Conservation (phyloP, 2,113 vertebrate genomes). For the Ameiurus melas region DNA sequence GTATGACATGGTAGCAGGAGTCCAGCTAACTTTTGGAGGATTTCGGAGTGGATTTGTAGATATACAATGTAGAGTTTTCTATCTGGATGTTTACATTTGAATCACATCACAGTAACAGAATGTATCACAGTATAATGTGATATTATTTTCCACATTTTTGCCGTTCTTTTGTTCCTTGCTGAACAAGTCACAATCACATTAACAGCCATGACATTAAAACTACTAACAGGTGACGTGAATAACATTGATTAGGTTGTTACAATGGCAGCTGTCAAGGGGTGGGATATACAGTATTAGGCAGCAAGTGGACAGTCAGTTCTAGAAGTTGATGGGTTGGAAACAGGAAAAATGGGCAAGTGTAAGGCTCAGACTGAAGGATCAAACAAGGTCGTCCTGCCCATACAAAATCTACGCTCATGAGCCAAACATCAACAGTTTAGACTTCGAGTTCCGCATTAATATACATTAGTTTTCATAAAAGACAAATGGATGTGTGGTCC, state of each 20-base stretch:
- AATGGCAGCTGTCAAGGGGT: too few species aligned
- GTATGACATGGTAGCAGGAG: not conserved
- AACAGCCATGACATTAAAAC: too few species aligned
- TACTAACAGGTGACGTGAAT: too few species aligned
- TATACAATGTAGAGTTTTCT: not conserved
- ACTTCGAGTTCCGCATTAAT: not conserved
- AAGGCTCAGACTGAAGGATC: too few species aligned
- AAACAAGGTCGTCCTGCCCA: not conserved
- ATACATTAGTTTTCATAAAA: not conserved
- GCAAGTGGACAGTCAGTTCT: too few species aligned
- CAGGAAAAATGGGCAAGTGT: too few species aligned
- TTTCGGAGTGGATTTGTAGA: not conserved
- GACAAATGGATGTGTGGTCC: not conserved
- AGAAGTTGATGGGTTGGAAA: too few species aligned
- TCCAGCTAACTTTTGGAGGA: not conserved
- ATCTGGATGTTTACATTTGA: not conserved
- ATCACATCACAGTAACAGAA: not conserved
- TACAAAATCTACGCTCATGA: not conserved
- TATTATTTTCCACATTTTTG: not conserved
- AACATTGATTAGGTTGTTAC: too few species aligned
- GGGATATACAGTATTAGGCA: too few species aligned
- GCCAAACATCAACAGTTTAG: not conserved
- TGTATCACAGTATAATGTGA: not conserved
- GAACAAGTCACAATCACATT: not conserved
- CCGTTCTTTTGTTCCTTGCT: not conserved